Conservation (phyloP, 2,113 vertebrate genomes). For the Ornithorhynchus anatinus region DNA sequence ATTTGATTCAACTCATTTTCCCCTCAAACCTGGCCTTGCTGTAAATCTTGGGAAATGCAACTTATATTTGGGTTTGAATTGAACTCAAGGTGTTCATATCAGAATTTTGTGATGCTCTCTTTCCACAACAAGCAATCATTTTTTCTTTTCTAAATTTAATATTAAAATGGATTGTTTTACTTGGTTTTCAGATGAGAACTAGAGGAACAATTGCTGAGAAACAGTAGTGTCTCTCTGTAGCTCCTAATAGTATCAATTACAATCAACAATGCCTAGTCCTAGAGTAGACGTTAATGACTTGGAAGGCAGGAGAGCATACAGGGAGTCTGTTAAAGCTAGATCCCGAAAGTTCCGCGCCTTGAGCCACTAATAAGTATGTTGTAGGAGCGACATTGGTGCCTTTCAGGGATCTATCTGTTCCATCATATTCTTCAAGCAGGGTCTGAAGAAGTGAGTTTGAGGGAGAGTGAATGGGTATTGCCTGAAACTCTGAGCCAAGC, state of each 20-base stretch:
- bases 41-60: too few species aligned
- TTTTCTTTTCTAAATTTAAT: neutral
- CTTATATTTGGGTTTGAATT: neutral
- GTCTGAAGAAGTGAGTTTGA: too few species aligned
- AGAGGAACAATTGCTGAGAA: neutral
- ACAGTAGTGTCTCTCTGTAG: neutral
- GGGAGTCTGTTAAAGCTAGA: neutral
- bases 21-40: too few species aligned
- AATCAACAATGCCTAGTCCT: rapidly evolving
- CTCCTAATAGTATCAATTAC: neutral
- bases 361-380: neutral
- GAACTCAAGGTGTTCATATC: neutral
- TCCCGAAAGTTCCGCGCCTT: neutral
- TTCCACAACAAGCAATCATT: neutral
- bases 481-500: too few species aligned
- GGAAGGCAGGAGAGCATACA: neutral
- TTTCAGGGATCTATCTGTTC: neutral
- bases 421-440: too few species aligned
- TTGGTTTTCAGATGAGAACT: neutral
- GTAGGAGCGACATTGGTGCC: rapidly evolving
- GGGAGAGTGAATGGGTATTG: too few species aligned
- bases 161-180: neutral
- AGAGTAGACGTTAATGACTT: neutral
- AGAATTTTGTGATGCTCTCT: conserved; percentile 18
- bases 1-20: neutral